A percentile compares a stretch with the other conserved stretches of the same genome.
These are phyloP conservation scores for Carcharodon carcharias DNA, from an alignment of 2,797 vertebrate species.

Conservation along the genomic window DNA sequence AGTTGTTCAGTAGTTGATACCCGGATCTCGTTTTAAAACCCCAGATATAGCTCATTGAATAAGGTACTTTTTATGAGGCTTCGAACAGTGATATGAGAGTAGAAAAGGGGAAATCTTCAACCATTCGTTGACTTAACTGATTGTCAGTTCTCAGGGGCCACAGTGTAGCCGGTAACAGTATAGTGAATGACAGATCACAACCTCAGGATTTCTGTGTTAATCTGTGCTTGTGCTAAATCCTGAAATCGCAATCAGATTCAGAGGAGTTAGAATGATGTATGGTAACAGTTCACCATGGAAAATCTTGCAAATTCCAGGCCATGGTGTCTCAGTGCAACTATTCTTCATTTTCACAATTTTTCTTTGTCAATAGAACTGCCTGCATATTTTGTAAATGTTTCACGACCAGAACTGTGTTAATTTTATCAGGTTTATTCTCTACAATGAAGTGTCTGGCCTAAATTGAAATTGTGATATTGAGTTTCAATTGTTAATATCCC, in stretches of 20 bases:
- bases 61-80: neutral
- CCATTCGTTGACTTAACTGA: neutral
- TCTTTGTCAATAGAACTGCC: neutral
- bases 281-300: neutral
- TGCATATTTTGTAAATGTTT: neutral
- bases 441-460: neutral
- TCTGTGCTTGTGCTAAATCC: neutral
- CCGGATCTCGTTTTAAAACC: neutral
- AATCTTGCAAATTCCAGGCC: neutral
- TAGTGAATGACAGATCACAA: neutral
- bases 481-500: neutral
- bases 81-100: neutral
- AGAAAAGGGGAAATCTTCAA: neutral
- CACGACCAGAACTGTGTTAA: neutral
- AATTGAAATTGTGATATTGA: neutral
- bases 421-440: too few species aligned
- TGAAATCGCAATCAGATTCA: neutral
- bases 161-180: neutral
- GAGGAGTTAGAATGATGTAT: neutral
- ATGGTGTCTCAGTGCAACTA: neutral
- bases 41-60: too few species aligned
- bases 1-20: neutral
- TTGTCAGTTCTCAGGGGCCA: neutral
- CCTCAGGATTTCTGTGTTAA: neutral
- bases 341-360: neutral